A percentile compares a stretch with the other conserved stretches of the same genome.
Conservation (phyloP, 2,888 invertebrate species). For the Drosophila stalkeri region DNA sequence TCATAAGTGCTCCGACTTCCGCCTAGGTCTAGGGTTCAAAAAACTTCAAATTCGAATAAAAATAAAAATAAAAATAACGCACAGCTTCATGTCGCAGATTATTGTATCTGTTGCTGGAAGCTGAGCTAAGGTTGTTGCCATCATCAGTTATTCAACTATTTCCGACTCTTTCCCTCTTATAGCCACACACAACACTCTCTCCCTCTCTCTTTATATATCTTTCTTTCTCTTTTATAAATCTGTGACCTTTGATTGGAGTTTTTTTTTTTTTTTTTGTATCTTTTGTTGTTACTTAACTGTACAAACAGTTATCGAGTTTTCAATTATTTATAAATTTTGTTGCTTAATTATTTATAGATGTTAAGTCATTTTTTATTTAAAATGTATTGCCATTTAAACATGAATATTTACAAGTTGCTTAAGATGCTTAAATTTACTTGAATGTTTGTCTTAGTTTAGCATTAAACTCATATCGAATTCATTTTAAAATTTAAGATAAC, state of each 20-base stretch:
- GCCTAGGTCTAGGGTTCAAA: slow-evolving; percentile 65
- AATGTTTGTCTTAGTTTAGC: neutral
- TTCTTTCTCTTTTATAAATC: neutral
- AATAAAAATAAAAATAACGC: slow-evolving; percentile 16
- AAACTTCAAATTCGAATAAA: slow-evolving; percentile 51
- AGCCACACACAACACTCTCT: neutral
- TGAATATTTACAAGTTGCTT: neutral
- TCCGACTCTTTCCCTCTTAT: neutral
- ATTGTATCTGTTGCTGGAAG: slow-evolving; percentile 24
- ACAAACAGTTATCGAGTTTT: neutral
- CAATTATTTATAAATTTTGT: neutral
- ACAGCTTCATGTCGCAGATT: slow-evolving; percentile 37
- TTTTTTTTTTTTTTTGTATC: no score
- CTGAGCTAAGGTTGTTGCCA: slow-evolving; percentile 41
- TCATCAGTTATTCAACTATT: slow-evolving; percentile 39
- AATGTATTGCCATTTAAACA: neutral
- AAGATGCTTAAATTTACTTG: neutral
- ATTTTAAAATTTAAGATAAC: no score
- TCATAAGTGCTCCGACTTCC: slow-evolving; percentile 72
- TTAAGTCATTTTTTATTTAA: neutral
- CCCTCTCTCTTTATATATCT: no score
- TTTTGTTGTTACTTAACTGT: slow-evolving; percentile 1
- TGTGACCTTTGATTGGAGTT: slow-evolving; percentile 7
- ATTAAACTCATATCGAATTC: no score
- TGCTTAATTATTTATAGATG: neutral